Evolutionary conservation across 1,140 invertebrate species (phyloP).

Genomic region (Trichogramma pretiosum): DNA sequence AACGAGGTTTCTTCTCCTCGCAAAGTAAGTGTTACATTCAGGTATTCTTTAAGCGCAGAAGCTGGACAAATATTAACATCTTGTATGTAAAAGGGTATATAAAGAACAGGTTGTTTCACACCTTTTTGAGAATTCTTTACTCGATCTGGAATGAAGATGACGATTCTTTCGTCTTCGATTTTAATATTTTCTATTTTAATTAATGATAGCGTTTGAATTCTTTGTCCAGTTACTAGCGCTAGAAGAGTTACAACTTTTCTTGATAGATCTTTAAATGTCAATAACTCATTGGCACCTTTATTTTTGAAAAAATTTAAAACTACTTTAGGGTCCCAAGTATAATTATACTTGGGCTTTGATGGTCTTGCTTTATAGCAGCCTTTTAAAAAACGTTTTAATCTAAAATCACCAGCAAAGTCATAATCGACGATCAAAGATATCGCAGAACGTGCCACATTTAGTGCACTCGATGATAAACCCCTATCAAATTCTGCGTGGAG

Average conservation of each 20-base stretch:
- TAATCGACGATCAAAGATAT: constrained; percentile 14
- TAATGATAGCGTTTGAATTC: not conserved
- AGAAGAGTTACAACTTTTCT: constrained; percentile 21
- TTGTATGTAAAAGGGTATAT: not conserved
- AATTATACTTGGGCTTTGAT: constrained; percentile 22
- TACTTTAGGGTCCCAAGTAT: constrained; percentile 25
- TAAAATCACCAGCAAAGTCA: constrained; percentile 14
- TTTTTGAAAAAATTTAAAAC: constrained; percentile 23
- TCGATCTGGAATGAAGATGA: constrained; percentile 15
- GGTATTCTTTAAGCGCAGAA: not conserved
- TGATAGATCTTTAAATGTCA: constrained; percentile 15
- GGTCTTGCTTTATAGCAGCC: constrained; percentile 23
- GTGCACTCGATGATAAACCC: constrained; percentile 18
- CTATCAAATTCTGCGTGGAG: constrained; percentile 10
- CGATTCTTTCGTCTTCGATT: not conserved
- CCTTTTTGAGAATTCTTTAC: not conserved
- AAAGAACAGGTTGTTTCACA: not conserved
- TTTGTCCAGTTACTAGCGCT: not conserved
- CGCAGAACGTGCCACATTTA: constrained; percentile 20
- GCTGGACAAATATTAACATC: not conserved
- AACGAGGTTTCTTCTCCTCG: not conserved
- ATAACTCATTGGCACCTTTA: constrained; percentile 6
- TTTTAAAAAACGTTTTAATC: constrained; percentile 25
- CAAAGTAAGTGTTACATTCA: not conserved
- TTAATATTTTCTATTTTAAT: constrained; percentile 6